Base-by-base conservation (phyloP, 2,113 vertebrate genomes). In the Rhynchomys soricoides region DNA sequence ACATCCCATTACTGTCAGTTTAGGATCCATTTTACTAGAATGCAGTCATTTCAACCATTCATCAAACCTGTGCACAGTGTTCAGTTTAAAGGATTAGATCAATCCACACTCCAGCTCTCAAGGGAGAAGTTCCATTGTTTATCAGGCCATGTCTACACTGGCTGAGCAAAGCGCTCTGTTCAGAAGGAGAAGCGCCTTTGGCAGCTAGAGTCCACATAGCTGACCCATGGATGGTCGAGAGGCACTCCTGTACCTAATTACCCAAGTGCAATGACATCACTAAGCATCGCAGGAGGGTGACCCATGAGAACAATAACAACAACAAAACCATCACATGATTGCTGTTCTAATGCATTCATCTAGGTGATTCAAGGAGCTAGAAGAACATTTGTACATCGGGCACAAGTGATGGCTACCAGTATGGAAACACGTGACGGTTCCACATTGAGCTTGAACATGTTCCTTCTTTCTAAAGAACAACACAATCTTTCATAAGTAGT, bases 71-170 rank as follows among this genome's bases (percentile, higher is more conserved):
- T 87, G 66, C 22, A 40, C 68, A 24, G 15, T 40, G n/a, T 55
- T 91, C 71, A 90, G 52, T 89, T 89, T 91, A 96, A 95, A 77
- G 77, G 66, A 81, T 95, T 77, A 91, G 70, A 73, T 75, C 95
- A 96, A 87, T 94, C 86, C 96, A 88, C 91, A 97, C 78, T 95
- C 96, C 95, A 92, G 95, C 86, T 94, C 95, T 96, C 95, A 97
- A 87, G 83, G 78, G 91, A 96, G 93, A 96, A 48, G 96, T 75
- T 96, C 97, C 97, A 97, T 90, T 96, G 91, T 97, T 79, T 95
- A 97, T 97, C 97, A 97, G 97, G 97, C 97, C 97, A 98, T 97
- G 97, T 98, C 98, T 97, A 98, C 97, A 98, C 98, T 98, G 98
- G 97, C 97, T 98, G 97, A 97, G 96, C 96, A 97, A 98, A 97